phyloP scores from a whole-genome alignment of 2,113 vertebrate species.

The Phyllostomus hastatus region DNA sequence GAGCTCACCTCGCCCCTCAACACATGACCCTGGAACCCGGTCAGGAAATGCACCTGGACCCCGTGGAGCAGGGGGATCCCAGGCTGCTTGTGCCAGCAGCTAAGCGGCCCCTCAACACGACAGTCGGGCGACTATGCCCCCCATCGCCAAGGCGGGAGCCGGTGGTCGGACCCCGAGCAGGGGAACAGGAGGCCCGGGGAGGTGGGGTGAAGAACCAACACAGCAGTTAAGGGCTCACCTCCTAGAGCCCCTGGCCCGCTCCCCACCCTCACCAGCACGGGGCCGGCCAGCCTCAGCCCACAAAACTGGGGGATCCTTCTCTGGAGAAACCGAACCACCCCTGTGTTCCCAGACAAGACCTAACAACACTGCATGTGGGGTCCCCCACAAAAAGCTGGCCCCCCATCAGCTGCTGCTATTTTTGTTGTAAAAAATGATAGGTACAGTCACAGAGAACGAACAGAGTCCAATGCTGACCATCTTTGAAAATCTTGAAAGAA shows the following conservation, averaged over 20 bases:
- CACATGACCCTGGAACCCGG: too few relatives aligned
- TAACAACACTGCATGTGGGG: background rate
- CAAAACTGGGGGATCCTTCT: background rate
- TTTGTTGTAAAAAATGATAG: background rate
- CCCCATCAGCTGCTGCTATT: background rate
- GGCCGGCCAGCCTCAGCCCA: too few relatives aligned
- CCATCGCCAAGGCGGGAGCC: background rate
- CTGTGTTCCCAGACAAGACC: background rate
- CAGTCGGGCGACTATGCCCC: background rate
- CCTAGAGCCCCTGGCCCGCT: background rate
- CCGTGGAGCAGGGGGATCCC: background rate
- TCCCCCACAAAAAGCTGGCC: background rate
- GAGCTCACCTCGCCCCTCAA: background rate
- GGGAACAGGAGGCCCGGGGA: background rate
- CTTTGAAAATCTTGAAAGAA: background rate
- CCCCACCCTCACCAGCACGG: background rate
- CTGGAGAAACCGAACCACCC: background rate
- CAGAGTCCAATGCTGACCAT: background rate
- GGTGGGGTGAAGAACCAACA: background rate
- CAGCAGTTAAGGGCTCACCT: background rate
- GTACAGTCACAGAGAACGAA: background rate
- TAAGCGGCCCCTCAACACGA: background rate
- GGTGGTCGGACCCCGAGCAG: too few relatives aligned
- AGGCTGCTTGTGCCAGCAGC: too few relatives aligned
- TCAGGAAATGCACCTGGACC: background rate